Base-by-base conservation (phyloP, 2,797 vertebrate genomes). In the Syndactyla subalaris region DNA sequence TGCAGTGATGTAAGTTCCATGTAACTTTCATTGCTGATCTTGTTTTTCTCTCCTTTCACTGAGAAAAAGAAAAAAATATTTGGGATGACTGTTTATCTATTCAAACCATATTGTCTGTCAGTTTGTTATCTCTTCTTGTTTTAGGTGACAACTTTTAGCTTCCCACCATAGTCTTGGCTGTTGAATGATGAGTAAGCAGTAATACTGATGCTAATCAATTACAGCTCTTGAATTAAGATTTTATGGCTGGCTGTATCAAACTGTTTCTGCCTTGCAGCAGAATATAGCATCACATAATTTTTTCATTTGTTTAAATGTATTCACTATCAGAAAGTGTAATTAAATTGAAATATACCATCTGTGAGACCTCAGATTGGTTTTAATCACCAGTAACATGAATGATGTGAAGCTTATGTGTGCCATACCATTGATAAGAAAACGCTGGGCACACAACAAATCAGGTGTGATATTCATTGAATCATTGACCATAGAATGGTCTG, bases 321-420 rank as follows among this genome's bases (percentile, higher is more conserved):
- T 88, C 24, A 30, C 41, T 39, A 43, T 39, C 70, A 89, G 46
- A 91, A 96, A 88, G 78, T 18, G 22, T 63, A 86, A 90, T 65
- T 80, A 84, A 72, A 88, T 75, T 84, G 46, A 96, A 89, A 90
- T 62, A 59, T 23, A 62, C 58, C 29, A 83, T 88, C 55, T 62
- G 39, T 78, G n/a, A 92, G 72, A 49, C 27, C 27, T 9, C 21
- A 66, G 52, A 78, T 39, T 52, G 27, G 21, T 79, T 94, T 93
- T 86, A 81, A 76, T 79, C 48, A 84, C 29, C 46, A 68, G 6
- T 52, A 82, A 59, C 4, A 1, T 34, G 48, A n/a, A 41, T 68
- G 26, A 68, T 19, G 16, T 59, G 70, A 88, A 46, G 41, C 15
- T 91, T 58, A 49, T 63, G 52, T 67, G 48, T 26, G 8, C 30